A percentile compares a stretch with the other conserved stretches of the same genome.
Evolutionary conservation across 2,888 invertebrate species (phyloP).

Genomic region (Ommatoiulus sabulosus): DNA sequence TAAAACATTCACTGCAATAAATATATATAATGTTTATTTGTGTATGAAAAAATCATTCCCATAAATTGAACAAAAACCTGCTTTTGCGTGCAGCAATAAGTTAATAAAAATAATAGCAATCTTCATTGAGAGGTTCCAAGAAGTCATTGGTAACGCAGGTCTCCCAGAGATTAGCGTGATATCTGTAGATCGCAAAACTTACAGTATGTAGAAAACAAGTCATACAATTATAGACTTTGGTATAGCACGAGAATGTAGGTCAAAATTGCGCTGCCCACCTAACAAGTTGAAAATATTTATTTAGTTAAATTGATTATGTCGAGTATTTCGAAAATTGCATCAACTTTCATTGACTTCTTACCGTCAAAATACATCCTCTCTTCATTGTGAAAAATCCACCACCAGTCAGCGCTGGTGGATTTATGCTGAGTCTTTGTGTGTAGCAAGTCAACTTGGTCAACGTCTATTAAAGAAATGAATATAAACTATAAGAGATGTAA

Average conservation of each 20-base stretch:
- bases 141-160: no score
- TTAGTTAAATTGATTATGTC: not conserved
- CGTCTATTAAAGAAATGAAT: not conserved
- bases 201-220: not conserved
- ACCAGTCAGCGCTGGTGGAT: not conserved
- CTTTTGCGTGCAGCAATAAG: no score
- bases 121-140: no score
- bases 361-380: not conserved
- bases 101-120: no score
- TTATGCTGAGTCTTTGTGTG: not conserved
- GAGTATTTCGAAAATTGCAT: not conserved
- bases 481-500: not conserved
- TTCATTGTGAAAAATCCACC: not conserved
- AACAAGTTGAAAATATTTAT: not conserved
- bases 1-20: no score
- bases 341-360: not conserved
- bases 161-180: no score
- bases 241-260: slow-evolving; percentile 20
- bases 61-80: no score
- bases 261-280: not conserved
- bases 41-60: no score
- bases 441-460: not conserved
- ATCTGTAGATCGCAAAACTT: no score
- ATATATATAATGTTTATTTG: no score
- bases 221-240: not conserved